Conservation (phyloP, 2,888 invertebrate genomes). For the Orchesellides sinensis region DNA sequence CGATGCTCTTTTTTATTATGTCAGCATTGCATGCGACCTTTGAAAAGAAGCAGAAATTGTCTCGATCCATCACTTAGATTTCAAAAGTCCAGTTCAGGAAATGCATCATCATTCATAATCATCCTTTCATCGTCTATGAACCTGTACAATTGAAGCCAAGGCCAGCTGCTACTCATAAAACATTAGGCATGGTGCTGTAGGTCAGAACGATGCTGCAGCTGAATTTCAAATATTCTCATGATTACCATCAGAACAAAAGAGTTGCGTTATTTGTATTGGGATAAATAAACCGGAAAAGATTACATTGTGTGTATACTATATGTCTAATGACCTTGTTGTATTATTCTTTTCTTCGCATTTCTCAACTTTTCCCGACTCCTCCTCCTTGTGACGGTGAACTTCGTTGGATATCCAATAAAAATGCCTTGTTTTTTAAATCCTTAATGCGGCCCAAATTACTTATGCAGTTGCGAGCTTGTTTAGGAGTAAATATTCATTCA, state of each 20-base stretch:
- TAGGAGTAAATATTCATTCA: slow-evolving; percentile 8
- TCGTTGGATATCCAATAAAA: slow-evolving; percentile 35
- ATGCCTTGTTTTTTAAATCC: background rate
- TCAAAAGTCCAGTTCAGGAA: background rate
- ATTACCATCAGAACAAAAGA: no score
- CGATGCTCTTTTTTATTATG: background rate
- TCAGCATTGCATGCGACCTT: background rate
- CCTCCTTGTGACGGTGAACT: background rate
- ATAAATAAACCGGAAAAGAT: background rate
- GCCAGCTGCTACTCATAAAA: background rate
- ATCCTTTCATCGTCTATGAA: slow-evolving; percentile 1
- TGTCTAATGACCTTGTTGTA: slow-evolving; percentile 18
- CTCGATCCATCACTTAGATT: slow-evolving; percentile 10
- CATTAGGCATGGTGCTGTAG: background rate
- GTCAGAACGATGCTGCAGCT: background rate
- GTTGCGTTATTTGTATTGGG: background rate
- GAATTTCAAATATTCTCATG: no score
- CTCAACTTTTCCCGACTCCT: background rate
- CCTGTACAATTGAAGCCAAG: background rate
- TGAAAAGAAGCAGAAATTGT: background rate
- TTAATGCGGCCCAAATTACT: background rate
- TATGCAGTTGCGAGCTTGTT: slow-evolving; percentile 19
- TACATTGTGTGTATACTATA: background rate
- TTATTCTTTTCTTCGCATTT: background rate
- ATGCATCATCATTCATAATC: background rate